Base-by-base conservation (phyloP, 2,797 vertebrate species). In the Acomys russatus region DNA sequence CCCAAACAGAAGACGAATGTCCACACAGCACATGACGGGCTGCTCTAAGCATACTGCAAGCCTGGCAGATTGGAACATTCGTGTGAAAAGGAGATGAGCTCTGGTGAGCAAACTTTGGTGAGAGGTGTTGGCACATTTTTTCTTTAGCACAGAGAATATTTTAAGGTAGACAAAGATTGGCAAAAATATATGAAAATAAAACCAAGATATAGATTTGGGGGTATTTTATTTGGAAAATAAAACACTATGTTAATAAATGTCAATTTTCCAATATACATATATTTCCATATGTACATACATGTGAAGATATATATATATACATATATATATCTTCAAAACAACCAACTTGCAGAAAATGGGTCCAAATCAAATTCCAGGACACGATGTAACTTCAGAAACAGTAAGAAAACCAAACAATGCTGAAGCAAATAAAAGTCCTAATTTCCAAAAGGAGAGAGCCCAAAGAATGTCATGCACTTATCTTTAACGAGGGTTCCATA, bases 191-290 rank as follows among this genome's bases (percentile, higher is more conserved):
- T 22, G 61, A 82, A 90, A 93, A 92, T 74, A 97, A 97, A 96
- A 97, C 96, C 51, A 97, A 97, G 98, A 97, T 95, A 96, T 74
- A 77, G 94, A 91, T 97, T 97, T 97, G 91, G 91, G 90, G 68
- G 90, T 17, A 82, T 97, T 98, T 96, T 92, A 91, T 97, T 97
- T 97, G 89, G 91, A 97, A 70, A 98, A 98, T 95, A 97, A 97
- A 98, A 97, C 94, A 97, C 97, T 88, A 97, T 97, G 98, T 98
- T 96, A 97, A 92, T 96, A 98, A 98, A 98, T 87, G 96, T 98
- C 97, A 94, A 94, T 98, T 98, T 96, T 64, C 1, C 0, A 74
- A 96, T 38, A 28, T 56, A 20, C 15, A 6, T 4, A 63, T 25
- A 84, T 17, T 20, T 11, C 44, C 44, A 30, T 0, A 49, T 25